Percentiles rank a stretch among this genome's conserved stretches.
phyloP scores from a whole-genome alignment of 2,797 vertebrate species.

The Pelochelys cantorii region DNA sequence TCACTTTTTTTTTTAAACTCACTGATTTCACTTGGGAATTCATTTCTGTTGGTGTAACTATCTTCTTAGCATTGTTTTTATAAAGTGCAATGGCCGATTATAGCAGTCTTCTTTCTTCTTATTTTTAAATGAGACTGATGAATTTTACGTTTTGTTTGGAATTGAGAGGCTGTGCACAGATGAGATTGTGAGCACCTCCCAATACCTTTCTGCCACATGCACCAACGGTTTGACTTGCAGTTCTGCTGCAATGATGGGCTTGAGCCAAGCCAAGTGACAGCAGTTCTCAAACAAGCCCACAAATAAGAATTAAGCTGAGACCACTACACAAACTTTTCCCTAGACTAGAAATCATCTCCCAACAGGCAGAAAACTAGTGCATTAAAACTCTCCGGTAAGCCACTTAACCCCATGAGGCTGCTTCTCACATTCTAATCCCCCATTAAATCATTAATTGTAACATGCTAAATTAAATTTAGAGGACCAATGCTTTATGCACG shows the following conservation, averaged over 20 bases:
- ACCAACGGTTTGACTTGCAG: not conserved
- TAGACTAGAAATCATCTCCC: not conserved
- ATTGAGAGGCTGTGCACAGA: not conserved
- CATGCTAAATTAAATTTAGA: not conserved
- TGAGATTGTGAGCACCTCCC: not conserved
- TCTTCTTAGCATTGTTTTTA: not conserved
- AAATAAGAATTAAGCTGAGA: not conserved
- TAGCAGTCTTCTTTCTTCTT: not conserved
- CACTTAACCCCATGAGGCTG: not conserved
- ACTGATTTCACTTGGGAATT: not conserved
- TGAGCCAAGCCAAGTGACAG: not conserved
- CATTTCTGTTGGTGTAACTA: not conserved
- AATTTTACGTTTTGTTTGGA: not conserved
- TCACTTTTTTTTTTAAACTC: not conserved
- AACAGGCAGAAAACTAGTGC: not conserved
- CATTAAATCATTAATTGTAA: not conserved
- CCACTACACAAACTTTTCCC: not conserved
- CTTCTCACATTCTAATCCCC: not conserved
- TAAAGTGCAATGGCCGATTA: not conserved
- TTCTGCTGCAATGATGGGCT: fast-evolving
- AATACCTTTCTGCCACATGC: not conserved
- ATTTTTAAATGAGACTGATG: not conserved
- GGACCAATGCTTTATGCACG: not conserved
- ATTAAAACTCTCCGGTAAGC: not conserved
- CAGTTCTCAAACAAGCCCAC: not conserved